These are phyloP conservation scores for Sminthurides aquaticus DNA, from an alignment of 2,888 invertebrate species.

Conservation along the genomic window DNA sequence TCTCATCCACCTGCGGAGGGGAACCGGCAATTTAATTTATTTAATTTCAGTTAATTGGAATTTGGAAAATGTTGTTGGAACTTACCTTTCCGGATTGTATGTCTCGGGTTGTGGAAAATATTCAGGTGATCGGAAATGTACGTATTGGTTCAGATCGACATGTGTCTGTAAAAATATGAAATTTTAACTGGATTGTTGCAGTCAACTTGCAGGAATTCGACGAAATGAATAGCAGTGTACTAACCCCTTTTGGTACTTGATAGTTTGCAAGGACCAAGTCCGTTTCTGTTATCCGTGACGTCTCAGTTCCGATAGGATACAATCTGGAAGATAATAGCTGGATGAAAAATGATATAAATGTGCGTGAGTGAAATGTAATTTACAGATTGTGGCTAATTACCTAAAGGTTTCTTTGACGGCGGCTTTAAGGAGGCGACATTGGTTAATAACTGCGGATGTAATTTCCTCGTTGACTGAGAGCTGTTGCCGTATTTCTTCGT, in stretches of 20 bases:
- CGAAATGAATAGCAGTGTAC: background rate
- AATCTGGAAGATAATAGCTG: constrained; percentile 43
- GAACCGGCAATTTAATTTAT: constrained; percentile 20
- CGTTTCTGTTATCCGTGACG: constrained; percentile 47
- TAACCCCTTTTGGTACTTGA: constrained; percentile 46
- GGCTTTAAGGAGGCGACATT: constrained; percentile 54
- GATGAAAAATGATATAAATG: too few relatives aligned
- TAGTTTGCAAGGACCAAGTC: constrained; percentile 59
- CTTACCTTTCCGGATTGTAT: constrained; percentile 47
- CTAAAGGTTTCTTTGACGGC: constrained; percentile 59
- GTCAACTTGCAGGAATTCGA: background rate
- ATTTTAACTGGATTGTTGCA: background rate
- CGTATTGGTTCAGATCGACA: constrained; percentile 48
- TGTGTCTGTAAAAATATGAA: constrained; percentile 45
- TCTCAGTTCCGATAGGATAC: constrained; percentile 46
- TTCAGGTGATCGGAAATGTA: constrained; percentile 45
- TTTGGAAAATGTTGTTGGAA: constrained; percentile 42
- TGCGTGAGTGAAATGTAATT: too few relatives aligned
- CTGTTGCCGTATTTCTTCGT: constrained; percentile 46
- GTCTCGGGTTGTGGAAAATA: constrained; percentile 47
- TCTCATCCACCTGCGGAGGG: constrained; percentile 50
- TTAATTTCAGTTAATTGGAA: background rate
- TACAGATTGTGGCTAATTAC: too few relatives aligned
- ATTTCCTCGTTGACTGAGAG: constrained; percentile 45
- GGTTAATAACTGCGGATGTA: constrained; percentile 46